phyloP scores from a whole-genome alignment of 2,797 vertebrate species.

The Mus spretus region DNA sequence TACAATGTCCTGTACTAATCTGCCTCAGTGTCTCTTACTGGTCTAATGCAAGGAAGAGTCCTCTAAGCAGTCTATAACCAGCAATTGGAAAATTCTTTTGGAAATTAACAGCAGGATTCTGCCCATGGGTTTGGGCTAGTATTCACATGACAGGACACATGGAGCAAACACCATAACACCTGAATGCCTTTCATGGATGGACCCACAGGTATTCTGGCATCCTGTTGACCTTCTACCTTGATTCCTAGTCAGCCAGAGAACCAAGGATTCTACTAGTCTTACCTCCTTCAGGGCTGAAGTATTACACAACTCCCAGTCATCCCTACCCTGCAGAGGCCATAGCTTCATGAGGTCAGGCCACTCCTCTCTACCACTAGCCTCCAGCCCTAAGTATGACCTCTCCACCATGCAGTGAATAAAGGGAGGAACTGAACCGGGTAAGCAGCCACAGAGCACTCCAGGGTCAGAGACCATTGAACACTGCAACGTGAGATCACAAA shows the following conservation, averaged over 20 bases:
- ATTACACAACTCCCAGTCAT: not conserved
- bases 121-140: not conserved
- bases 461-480: not conserved
- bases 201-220: no score
- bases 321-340: not conserved
- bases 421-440: not conserved
- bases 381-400: not conserved
- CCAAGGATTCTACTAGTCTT: not conserved
- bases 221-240: not conserved
- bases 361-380: rapidly evolving
- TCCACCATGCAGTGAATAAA: not conserved
- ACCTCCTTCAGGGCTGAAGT: not conserved
- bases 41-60: not conserved
- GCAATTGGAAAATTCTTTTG: not conserved
- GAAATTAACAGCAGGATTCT: not conserved
- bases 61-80: no score
- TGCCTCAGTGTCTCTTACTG: not conserved
- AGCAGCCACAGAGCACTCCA: not conserved
- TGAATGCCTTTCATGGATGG: not conserved
- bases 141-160: not conserved
- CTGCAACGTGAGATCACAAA: not conserved
- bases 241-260: not conserved
- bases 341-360: not conserved
- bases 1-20: no score
- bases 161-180: no score